Conservation (phyloP, 2,113 vertebrate species). For the Orthonyx spaldingii region DNA sequence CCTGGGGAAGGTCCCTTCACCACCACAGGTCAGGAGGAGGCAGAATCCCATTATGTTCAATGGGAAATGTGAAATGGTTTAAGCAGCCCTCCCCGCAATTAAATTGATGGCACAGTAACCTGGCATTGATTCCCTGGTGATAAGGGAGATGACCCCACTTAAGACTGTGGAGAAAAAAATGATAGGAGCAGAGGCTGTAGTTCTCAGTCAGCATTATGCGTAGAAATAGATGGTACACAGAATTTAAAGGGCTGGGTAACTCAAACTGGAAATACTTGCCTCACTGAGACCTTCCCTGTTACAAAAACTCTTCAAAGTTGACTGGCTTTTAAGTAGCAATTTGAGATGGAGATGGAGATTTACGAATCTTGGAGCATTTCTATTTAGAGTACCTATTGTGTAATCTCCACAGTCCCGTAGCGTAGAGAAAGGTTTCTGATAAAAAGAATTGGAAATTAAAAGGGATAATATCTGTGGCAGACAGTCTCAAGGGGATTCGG, state of each 20-base stretch:
- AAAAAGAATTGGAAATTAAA: constrained; percentile 65
- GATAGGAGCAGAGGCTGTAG: constrained; percentile 6
- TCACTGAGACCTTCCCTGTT: not conserved
- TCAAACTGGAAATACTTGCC: not conserved
- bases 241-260: constrained; percentile 41
- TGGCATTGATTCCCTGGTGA: constrained; percentile 56
- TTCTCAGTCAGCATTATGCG: constrained; percentile 44
- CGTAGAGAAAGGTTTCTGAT: constrained; percentile 33
- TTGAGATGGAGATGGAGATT: constrained; percentile 40
- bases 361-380: constrained; percentile 7
- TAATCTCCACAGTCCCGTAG: not conserved
- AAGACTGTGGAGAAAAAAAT: constrained; percentile 40
- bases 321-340: constrained; percentile 40
- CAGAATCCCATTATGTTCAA: not conserved
- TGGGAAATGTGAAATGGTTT: constrained; percentile 12
- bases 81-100: constrained; percentile 49
- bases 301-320: constrained; percentile 3
- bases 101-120: constrained; percentile 62
- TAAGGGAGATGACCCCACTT: constrained; percentile 64
- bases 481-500: constrained; percentile 33
- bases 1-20: constrained; percentile 14
- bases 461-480: constrained; percentile 55
- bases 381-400: constrained; percentile 42
- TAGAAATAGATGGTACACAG: not conserved
- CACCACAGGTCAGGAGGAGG: constrained; percentile 12